Evolutionary conservation across 1,140 invertebrate genomes (phyloP), one percentile per base, ranked within the genome.

Genomic region (Drosophila bocqueti): DNA sequence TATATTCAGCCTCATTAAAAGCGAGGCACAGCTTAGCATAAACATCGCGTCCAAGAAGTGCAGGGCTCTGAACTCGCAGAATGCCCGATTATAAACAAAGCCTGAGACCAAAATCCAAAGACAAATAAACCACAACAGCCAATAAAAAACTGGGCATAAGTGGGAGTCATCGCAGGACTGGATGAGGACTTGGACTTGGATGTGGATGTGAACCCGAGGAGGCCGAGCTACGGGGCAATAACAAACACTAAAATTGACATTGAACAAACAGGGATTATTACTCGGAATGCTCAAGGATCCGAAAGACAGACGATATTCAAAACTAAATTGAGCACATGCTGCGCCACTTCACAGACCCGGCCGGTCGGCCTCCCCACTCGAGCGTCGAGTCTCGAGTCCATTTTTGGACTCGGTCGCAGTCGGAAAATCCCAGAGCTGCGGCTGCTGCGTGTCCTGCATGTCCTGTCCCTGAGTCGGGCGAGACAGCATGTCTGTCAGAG

Each of bases 401-500:
- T 68, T 68, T 68, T 71, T 71, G 57, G 71, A 50, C 31, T 52
- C 18, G 13, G 1, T 24, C 24, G 31, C 18, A 16, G 43, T 42
- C 21, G 49, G 24, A 57, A 63, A 57, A 38, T 43, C 24, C 24
- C 67, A 31, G 43, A 38, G 15, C 63, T 16, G 31, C 40, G 63
- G 42, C 58, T 46, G 24, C 63, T 34, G 58, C 40, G 58, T 63
- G 63, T 66, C 50, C 66, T 55, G 31, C 43, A 38, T 65, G 47
- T 49, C 38, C 38, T 46, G 21, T 34, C n/a, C 55, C 42, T 67
- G 61, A 68, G 64, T 61, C 21, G 47, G 68, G 46, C 68, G 69
- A 84, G 85, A 81, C 84, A 81, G 74, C 81, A 50, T 90, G 79
- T 90, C 85, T 90, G 80, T 90, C 85, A 90, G 65, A 81, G 82